Evolutionary conservation across 1,140 invertebrate species (phyloP).

Genomic region (Drosophila lacteicornis): DNA sequence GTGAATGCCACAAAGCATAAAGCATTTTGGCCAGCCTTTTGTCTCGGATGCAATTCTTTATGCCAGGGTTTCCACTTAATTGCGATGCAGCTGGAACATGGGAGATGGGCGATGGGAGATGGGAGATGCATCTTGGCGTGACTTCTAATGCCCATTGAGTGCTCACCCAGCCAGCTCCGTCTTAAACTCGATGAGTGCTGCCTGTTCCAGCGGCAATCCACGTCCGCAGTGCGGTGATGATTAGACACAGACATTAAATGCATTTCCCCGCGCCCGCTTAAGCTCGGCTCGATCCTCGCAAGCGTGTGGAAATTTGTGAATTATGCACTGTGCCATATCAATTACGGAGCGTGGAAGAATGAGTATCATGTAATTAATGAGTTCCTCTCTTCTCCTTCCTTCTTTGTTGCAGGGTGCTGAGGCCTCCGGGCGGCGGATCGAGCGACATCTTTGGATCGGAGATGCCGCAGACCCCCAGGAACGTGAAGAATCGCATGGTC

Average conservation of each 20-base stretch:
- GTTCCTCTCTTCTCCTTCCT: constrained; percentile 30
- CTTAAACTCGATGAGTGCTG: constrained; percentile 28
- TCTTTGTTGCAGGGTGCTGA: constrained; percentile 85
- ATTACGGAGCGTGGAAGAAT: constrained; percentile 40
- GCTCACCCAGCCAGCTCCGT: constrained; percentile 50
- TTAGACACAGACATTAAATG: constrained; percentile 66
- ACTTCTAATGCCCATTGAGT: constrained; percentile 63
- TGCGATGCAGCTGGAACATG: constrained; percentile 35
- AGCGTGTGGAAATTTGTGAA: constrained; percentile 58
- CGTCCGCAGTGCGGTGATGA: constrained; percentile 24
- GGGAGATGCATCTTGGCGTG: constrained; percentile 62
- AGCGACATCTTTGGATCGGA: constrained; percentile 86
- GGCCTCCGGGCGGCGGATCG: constrained; percentile 87
- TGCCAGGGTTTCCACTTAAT: constrained; percentile 54
- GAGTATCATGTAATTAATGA: constrained; percentile 41
- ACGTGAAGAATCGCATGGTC: constrained; percentile 82
- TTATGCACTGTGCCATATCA: constrained; percentile 56
- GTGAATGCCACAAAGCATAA: constrained; percentile 64
- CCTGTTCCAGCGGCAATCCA: background rate
- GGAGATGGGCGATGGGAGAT: background rate
- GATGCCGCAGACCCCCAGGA: constrained; percentile 78
- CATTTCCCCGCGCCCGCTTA: constrained; percentile 32
- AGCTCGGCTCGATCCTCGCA: constrained; percentile 1
- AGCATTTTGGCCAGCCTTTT: constrained; percentile 55
- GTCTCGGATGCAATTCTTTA: constrained; percentile 41